Conservation (phyloP, 2,888 invertebrate genomes). For the Dromius quadrimaculatus region DNA sequence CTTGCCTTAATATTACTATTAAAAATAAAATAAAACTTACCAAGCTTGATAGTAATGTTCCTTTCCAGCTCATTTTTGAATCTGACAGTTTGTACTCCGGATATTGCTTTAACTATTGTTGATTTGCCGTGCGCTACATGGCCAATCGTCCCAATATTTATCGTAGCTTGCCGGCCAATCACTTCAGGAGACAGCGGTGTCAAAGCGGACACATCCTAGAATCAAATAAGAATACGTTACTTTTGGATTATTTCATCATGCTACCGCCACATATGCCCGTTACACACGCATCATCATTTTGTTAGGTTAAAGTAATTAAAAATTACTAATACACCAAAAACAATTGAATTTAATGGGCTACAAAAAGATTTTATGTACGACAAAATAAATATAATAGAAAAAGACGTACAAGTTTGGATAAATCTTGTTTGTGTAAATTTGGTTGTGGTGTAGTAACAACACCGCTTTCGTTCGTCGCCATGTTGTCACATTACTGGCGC, state of each 20-base stretch:
- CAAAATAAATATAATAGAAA: slow-evolving; percentile 7
- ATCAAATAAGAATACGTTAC: slow-evolving; percentile 54
- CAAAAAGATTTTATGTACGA: neutral
- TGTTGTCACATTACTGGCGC: slow-evolving; percentile 59
- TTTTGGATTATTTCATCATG: slow-evolving; percentile 6
- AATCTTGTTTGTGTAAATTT: slow-evolving; percentile 92
- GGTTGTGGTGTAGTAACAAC: slow-evolving; percentile 77
- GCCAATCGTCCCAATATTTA: slow-evolving; percentile 99
- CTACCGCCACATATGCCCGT: slow-evolving; percentile 24
- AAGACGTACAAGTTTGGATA: slow-evolving; percentile 85
- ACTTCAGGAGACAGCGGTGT: slow-evolving; percentile 97
- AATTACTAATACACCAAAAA: neutral
- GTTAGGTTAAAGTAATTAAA: slow-evolving; percentile 29
- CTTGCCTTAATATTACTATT: neutral
- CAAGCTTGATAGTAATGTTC: slow-evolving; percentile 99
- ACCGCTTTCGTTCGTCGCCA: slow-evolving; percentile 69
- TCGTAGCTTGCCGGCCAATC: slow-evolving; percentile 98
- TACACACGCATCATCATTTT: slow-evolving; percentile 25
- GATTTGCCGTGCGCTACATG: slow-evolving; percentile 99
- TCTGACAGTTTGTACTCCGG: slow-evolving; percentile 98
- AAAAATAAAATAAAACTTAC: slow-evolving; percentile 70
- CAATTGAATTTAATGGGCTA: neutral
- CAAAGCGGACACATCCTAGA: slow-evolving; percentile 85
- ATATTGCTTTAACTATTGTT: slow-evolving; percentile 98
- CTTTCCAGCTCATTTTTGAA: slow-evolving; percentile 99